phyloP scores from a whole-genome alignment of 2,113 vertebrate species.

The Nematolebias whitei region DNA sequence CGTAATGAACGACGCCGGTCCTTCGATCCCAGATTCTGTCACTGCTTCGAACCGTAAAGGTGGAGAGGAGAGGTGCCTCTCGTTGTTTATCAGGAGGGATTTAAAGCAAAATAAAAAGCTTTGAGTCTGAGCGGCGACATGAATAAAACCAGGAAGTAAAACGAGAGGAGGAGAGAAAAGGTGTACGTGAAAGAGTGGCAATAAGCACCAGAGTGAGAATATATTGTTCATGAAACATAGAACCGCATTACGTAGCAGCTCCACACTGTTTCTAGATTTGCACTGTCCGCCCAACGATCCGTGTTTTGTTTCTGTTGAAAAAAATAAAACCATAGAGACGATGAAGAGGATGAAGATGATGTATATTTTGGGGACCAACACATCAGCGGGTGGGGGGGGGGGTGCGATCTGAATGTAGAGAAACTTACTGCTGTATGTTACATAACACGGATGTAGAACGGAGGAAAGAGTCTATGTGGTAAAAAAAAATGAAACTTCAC shows the following conservation, averaged over 20 bases:
- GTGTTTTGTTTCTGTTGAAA: slow-evolving; percentile 74
- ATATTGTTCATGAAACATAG: slow-evolving; percentile 65
- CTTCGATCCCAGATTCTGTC: slow-evolving; percentile 13
- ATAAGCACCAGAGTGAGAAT: slow-evolving; percentile 70
- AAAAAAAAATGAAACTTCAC: slow-evolving; percentile 76
- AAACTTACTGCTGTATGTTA: slow-evolving; percentile 73
- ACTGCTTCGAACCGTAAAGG: slow-evolving; percentile 30
- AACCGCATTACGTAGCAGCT: slow-evolving; percentile 76
- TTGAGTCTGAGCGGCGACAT: slow-evolving; percentile 17
- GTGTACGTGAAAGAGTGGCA: slow-evolving; percentile 60
- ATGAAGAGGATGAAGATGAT: slow-evolving; percentile 64
- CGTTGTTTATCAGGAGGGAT: slow-evolving; percentile 8
- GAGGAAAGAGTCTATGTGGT: slow-evolving; percentile 74
- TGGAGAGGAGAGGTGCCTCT: slow-evolving; percentile 41
- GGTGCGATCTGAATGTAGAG: slow-evolving; percentile 73
- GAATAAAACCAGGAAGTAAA: slow-evolving; percentile 22
- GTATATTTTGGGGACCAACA: slow-evolving; percentile 82
- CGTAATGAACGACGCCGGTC: slow-evolving; percentile 1
- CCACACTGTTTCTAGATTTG: slow-evolving; percentile 76
- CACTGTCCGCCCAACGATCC: slow-evolving; percentile 75
- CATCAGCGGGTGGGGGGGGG: slow-evolving; percentile 40
- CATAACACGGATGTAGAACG: slow-evolving; percentile 69
- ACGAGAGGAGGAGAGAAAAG: slow-evolving; percentile 43
- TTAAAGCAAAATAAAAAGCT: slow-evolving; percentile 23
- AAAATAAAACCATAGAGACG: slow-evolving; percentile 68